These are phyloP conservation scores for Lysiphlebus fabarum DNA, from an alignment of 1,140 invertebrate species.

Conservation along the genomic window DNA sequence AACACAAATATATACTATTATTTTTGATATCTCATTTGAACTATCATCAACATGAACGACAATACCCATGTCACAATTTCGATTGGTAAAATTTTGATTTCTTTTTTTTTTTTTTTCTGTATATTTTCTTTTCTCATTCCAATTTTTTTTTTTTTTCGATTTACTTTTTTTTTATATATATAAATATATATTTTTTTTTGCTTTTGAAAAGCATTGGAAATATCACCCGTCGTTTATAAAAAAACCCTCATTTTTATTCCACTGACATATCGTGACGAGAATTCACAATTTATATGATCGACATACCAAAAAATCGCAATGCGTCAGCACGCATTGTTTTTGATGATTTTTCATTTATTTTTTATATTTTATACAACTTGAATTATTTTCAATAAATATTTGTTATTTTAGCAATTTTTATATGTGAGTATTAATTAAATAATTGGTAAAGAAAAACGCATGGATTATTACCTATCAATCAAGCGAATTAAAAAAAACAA, in stretches of 20 bases:
- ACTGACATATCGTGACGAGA: neutral
- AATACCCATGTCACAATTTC: neutral
- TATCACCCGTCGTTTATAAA: neutral
- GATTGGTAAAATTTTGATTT: too few species aligned
- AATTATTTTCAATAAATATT: neutral
- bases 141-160: too few species aligned
- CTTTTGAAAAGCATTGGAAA: neutral
- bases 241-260: slow-evolving; percentile 3
- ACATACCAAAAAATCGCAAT: slow-evolving; percentile 1
- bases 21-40: neutral
- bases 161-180: neutral
- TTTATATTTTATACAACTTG: neutral
- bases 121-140: too few species aligned
- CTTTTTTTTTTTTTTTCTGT: too few species aligned
- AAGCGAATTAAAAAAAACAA: too few species aligned
- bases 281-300: slow-evolving; percentile 9
- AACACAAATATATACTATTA: neutral
- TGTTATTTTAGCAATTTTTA: too few species aligned
- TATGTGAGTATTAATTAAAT: too few species aligned
- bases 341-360: neutral
- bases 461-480: too few species aligned
- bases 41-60: slow-evolving; percentile 1
- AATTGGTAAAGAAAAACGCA: too few species aligned
- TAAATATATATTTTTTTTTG: neutral
- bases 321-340: neutral